phyloP scores from a whole-genome alignment of 2,797 vertebrate genomes.

The Lacerta agilis region DNA sequence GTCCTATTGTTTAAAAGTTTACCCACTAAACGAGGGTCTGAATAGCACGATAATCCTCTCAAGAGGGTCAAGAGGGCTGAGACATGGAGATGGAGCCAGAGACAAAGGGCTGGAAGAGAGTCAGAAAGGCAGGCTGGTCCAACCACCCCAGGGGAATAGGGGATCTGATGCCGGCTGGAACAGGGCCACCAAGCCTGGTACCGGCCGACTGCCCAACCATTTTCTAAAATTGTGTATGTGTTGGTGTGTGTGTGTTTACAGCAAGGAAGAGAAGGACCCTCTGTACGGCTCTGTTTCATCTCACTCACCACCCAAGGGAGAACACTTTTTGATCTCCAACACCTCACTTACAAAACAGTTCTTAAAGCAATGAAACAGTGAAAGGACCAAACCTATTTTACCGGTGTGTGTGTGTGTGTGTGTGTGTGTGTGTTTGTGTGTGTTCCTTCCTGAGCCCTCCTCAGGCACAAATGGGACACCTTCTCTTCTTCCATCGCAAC shows the following conservation, averaged over 20 bases:
- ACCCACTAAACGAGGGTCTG: slow-evolving; percentile 79
- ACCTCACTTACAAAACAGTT: neutral
- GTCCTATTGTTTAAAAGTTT: slow-evolving; percentile 85
- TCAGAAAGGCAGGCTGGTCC: slow-evolving; percentile 14
- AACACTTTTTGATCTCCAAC: neutral
- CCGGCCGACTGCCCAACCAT: neutral
- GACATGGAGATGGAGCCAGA: neutral
- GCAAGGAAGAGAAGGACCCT: neutral
- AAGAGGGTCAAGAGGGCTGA: slow-evolving; percentile 25
- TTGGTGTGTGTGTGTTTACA: neutral
- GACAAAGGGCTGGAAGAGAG: slow-evolving; percentile 23
- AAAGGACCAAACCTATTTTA: neutral
- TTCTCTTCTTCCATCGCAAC: neutral
- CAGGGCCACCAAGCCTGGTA: neutral
- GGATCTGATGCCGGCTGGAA: neutral
- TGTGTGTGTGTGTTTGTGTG: too few species aligned
- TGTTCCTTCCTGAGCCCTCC: neutral
- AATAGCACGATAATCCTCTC: slow-evolving; percentile 82
- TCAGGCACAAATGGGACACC: neutral
- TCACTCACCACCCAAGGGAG: neutral
- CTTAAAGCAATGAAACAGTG: neutral
- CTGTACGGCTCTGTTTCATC: too few species aligned
- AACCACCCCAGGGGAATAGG: neutral
- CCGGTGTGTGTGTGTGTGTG: neutral
- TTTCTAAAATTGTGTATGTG: neutral